A percentile compares a stretch with the other conserved stretches of the same genome.
These are phyloP conservation scores for Carduelis carduelis DNA, from an alignment of 2,797 vertebrate species.

Conservation along the genomic window DNA sequence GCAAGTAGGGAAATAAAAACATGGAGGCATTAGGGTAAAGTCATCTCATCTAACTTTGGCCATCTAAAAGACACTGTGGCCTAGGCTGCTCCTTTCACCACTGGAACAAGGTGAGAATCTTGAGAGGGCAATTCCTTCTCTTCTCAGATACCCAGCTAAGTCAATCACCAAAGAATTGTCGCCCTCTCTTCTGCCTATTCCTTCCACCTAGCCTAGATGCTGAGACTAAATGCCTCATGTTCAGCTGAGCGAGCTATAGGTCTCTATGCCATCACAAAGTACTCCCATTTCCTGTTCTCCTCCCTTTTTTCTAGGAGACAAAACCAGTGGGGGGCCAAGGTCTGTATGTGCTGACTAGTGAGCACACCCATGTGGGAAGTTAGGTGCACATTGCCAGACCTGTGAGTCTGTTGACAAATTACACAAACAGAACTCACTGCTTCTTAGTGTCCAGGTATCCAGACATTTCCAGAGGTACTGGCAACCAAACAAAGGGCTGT, in stretches of 20 bases:
- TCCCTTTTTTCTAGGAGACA: background rate
- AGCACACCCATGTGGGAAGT: rapidly evolving
- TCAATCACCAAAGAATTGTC: background rate
- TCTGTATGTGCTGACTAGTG: background rate
- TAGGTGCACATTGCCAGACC: background rate
- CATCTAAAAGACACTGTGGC: background rate
- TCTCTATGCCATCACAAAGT: background rate
- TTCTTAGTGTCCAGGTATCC: rapidly evolving
- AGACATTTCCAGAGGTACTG: background rate
- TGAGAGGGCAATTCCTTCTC: background rate
- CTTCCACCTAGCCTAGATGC: background rate
- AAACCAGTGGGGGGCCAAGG: rapidly evolving
- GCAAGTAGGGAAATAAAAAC: background rate
- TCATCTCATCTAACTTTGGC: background rate
- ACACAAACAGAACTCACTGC: background rate
- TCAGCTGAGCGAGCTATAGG: background rate
- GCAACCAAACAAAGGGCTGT: background rate
- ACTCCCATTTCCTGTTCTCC: background rate
- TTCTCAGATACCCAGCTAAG: background rate
- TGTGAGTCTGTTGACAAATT: background rate
- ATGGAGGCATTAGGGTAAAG: background rate
- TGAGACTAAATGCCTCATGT: background rate
- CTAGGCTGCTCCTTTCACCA: background rate
- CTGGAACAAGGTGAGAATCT: background rate
- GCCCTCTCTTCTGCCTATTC: background rate